Percentiles rank a stretch among this genome's conserved stretches.
Conservation (phyloP, 2,888 invertebrate species). For the Meta bourneti region DNA sequence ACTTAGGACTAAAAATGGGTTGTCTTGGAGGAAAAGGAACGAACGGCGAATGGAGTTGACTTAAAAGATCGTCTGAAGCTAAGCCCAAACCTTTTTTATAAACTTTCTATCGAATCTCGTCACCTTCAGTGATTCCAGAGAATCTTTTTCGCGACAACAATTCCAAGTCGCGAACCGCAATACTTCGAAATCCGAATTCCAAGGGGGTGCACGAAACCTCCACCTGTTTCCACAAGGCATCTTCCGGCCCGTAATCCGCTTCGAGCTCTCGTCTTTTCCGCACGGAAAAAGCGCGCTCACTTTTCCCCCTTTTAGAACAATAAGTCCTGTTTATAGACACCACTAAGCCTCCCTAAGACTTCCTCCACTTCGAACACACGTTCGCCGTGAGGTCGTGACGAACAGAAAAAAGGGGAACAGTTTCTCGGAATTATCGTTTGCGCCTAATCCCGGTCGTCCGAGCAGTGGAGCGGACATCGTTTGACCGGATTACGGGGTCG, state of each 20-base stretch:
- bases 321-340: not conserved
- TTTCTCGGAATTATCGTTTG: not conserved
- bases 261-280: not conserved
- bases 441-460: no score
- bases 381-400: not conserved
- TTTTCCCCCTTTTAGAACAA: not conserved
- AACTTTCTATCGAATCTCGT: no score
- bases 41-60: no score
- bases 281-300: not conserved
- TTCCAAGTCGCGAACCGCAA: no score
- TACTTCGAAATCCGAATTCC: no score
- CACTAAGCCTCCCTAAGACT: not conserved
- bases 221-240: not conserved
- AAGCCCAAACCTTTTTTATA: no score
- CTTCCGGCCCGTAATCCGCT: not conserved
- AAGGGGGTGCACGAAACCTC: no score
- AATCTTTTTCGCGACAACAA: no score
- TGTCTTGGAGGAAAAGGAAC: no score
- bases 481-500: constrained; percentile 32
- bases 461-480: constrained; percentile 34
- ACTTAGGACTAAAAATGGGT: no score
- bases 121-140: no score
- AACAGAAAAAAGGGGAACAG: not conserved
- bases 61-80: no score
- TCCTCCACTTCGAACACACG: not conserved